Evolutionary conservation across 2,113 vertebrate species (phyloP).

Genomic region (Hyperopisus bebe): DNA sequence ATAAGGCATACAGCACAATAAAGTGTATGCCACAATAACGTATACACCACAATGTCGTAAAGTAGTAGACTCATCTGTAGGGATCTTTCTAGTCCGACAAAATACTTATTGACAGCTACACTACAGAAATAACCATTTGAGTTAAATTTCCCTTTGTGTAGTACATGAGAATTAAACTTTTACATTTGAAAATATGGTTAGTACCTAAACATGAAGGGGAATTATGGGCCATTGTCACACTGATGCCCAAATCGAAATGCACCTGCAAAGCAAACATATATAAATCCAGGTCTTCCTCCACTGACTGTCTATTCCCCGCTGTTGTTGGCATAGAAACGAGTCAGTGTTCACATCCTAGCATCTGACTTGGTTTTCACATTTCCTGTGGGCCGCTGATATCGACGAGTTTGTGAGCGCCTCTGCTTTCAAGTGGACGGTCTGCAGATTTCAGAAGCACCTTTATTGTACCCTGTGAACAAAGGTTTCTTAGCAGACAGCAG

Average conservation of each 20-base stretch:
- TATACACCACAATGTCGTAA: too few species aligned
- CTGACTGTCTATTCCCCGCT: conserved; percentile 56
- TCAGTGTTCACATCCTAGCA: conserved; percentile 66
- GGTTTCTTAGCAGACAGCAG: conserved; percentile 9
- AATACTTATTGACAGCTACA: background rate
- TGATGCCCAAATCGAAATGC: conserved; percentile 56
- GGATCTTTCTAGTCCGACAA: background rate
- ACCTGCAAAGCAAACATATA: conserved; percentile 42
- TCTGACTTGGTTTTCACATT: conserved; percentile 47
- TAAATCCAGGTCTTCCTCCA: conserved; percentile 44
- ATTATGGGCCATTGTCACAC: conserved; percentile 50
- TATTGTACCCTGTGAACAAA: conserved; percentile 8
- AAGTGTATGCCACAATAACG: background rate
- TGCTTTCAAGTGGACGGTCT: conserved; percentile 1
- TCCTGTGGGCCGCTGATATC: conserved; percentile 12
- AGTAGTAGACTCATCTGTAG: background rate
- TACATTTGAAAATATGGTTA: background rate
- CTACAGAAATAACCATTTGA: background rate
- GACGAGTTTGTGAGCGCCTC: background rate
- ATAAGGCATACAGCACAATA: background rate
- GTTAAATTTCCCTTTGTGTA: background rate
- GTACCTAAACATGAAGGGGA: conserved; percentile 49
- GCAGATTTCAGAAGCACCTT: conserved; percentile 6
- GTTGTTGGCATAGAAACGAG: conserved; percentile 72
- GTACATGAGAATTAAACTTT: background rate